Percentiles rank a stretch among this genome's conserved stretches.
phyloP scores from a whole-genome alignment of 2,113 vertebrate species.

The Dryoscopus gambensis region DNA sequence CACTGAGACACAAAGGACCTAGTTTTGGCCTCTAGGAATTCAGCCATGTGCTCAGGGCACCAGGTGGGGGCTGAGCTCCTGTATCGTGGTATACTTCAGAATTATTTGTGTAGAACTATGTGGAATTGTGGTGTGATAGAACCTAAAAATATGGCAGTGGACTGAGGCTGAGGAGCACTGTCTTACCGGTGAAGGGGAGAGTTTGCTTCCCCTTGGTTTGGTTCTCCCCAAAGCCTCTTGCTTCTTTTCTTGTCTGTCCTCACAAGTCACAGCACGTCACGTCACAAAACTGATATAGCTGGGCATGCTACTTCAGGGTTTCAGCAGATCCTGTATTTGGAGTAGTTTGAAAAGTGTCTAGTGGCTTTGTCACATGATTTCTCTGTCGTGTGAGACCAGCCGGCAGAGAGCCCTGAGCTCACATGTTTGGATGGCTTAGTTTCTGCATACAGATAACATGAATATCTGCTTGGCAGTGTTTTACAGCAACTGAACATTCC shows the following conservation, averaged over 20 bases:
- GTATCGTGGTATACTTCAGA: not conserved
- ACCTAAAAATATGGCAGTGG: fast-evolving
- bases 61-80: not conserved
- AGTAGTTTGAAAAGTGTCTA: constrained; percentile 15
- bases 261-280: not conserved
- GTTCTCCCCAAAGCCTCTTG: not conserved
- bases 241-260: not conserved
- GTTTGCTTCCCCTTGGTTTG: not conserved
- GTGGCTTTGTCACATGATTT: constrained; percentile 12
- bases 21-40: not conserved
- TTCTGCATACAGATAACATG: constrained; percentile 14
- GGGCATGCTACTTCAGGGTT: constrained; percentile 37
- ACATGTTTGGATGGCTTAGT: not conserved
- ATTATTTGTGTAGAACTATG: not conserved
- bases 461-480: constrained; percentile 67
- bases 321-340: constrained; percentile 47
- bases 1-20: not conserved
- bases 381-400: not conserved
- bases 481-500: constrained; percentile 63
- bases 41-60: not conserved
- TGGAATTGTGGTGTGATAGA: not conserved
- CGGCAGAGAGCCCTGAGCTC: not conserved
- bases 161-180: not conserved
- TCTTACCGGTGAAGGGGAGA: not conserved
- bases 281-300: constrained; percentile 28